Base-by-base conservation (phyloP, 2,113 vertebrate species). In the Corythoichthys intestinalis region DNA sequence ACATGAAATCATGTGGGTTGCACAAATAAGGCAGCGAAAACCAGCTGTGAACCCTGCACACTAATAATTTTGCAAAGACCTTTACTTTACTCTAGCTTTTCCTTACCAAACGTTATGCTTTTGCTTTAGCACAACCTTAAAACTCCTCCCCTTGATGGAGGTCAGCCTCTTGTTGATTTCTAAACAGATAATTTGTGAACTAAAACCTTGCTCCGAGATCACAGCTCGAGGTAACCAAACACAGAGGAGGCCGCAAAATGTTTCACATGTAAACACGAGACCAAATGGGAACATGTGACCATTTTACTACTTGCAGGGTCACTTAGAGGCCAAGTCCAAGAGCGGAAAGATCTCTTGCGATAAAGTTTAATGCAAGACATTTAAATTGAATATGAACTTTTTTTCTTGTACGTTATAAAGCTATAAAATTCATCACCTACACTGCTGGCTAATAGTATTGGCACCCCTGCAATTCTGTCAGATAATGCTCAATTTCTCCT, bases 281-380 rank as follows among this genome's bases (percentile, higher is more conserved):
- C 41, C 4, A 63, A 14, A 47, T 46, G 17, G 56, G 34, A 58
- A 34, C 56, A 58, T 35, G 56, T 37, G 34, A 58, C 34, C 12
- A 3, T 14, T 47, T 63, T 46, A 46, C n/a, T 44, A 12, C 39
- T 10, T 46, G 44, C 60, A 62, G 34, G 56, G 56, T 58, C 56
- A 58, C n/a, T 44, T 62, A 1, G 41, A 44, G 60, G 39, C n/a
- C n/a, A 46, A 20, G 20, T 46, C 41, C 61, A 28, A 63, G 44
- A 61, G 39, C n/a, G 59, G 59, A 61, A 60, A 1, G 5, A 39
- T 3, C 6, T 9, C 38, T 41, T n/a, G 37, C 38, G 58, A 39
- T 39, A 13, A 60, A 76, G 60, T 47, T 72, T 69, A 71, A 1
- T 8, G 28, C 63, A 73, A 62, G 65, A 72, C 58, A 62, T 59